Evolutionary conservation across 2,797 vertebrate species (phyloP).

Genomic region (Hozukius guyotensis): DNA sequence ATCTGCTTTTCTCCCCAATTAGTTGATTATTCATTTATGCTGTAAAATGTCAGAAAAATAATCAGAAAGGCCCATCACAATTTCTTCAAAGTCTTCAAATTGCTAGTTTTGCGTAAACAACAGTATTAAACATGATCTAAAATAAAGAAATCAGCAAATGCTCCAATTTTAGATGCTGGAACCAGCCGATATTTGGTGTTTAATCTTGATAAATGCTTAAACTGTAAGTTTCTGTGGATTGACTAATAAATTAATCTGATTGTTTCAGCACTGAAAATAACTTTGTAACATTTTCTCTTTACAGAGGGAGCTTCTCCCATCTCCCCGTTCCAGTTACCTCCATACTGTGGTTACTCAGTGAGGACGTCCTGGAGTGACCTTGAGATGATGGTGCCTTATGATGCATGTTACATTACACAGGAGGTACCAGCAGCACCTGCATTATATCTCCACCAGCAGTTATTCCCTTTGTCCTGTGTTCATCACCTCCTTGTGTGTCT

Average conservation of each 20-base stretch:
- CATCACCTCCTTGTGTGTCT: not conserved
- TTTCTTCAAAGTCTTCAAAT: not conserved
- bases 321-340: constrained; percentile 74
- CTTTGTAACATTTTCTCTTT: not conserved
- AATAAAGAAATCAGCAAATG: not conserved
- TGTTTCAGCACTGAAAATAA: not conserved
- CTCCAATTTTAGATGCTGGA: not conserved
- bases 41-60: too few relatives aligned
- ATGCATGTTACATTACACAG: constrained; percentile 78
- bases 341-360: constrained; percentile 76
- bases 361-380: constrained; percentile 62
- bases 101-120: not conserved
- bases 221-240: not conserved
- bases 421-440: constrained; percentile 67
- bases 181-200: not conserved
- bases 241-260: not conserved
- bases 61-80: not conserved
- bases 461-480: not conserved
- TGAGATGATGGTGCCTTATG: constrained; percentile 73
- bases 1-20: too few relatives aligned
- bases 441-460: not conserved
- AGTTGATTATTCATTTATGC: not conserved
- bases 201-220: not conserved
- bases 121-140: not conserved
- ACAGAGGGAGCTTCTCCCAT: constrained; percentile 73